A percentile compares a stretch with the other conserved stretches of the same genome.
These are phyloP conservation scores for Darevskia nairensis DNA, from an alignment of 2,797 vertebrate species.

Conservation along the genomic window DNA sequence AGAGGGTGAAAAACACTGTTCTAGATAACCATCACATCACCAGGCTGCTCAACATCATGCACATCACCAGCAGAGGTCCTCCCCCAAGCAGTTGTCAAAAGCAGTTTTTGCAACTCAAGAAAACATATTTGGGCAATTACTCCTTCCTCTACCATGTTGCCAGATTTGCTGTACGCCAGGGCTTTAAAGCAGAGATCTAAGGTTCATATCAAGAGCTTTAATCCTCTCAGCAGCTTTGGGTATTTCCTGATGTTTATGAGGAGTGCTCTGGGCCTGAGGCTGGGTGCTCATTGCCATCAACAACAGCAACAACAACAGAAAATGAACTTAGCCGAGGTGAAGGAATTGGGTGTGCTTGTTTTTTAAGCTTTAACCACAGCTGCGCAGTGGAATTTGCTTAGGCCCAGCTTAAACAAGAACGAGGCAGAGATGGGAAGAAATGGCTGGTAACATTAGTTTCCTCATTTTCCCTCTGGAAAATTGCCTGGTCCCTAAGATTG, in stretches of 20 bases:
- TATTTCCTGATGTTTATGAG: constrained; percentile 78
- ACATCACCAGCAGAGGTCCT: neutral
- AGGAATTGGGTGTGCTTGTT: constrained; percentile 51
- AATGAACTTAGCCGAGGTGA: constrained; percentile 55
- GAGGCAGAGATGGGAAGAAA: neutral
- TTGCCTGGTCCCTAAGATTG: too few species aligned
- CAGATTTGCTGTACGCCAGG: constrained; percentile 67
- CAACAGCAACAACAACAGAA: constrained; percentile 33
- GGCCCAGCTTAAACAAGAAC: neutral
- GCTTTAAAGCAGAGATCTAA: constrained; percentile 77
- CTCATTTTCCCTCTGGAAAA: too few species aligned
- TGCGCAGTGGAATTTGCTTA: too few species aligned
- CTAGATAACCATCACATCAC: neutral
- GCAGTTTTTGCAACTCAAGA: constrained; percentile 63
- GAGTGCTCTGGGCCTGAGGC: constrained; percentile 56
- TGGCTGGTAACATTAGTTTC: too few species aligned
- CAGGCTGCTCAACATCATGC: neutral
- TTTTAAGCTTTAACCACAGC: neutral
- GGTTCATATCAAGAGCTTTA: constrained; percentile 72
- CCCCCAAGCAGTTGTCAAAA: constrained; percentile 51
- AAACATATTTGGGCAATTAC: constrained; percentile 66
- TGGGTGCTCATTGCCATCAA: constrained; percentile 56
- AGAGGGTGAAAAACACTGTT: too few species aligned
- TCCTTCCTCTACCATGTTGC: constrained; percentile 42
- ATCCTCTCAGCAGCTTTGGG: constrained; percentile 74